Base-by-base conservation (phyloP, 2,888 invertebrate genomes). In the Eupithecia abbreviata region DNA sequence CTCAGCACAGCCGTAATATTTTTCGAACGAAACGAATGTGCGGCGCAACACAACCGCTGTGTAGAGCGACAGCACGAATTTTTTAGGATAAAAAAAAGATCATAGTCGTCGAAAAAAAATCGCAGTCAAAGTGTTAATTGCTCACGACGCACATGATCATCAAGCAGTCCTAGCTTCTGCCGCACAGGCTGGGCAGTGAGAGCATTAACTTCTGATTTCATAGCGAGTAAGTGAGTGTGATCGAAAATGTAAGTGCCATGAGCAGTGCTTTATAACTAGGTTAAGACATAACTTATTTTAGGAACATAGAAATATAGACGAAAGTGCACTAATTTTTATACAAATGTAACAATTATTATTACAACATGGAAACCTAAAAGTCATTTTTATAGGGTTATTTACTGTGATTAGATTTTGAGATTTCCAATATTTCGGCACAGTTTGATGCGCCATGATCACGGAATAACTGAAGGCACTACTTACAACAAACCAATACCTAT, bases 231-330 rank as follows among this genome's bases (percentile, higher is more conserved):
- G 85, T 76, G 83, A 81, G 89, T 89, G 91, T 91, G 90, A 91
- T 90, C 69, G 81, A 83, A 84, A 86, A 90, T 83, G 89, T 80
- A 88, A 91, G 93, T 93, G 93, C 93, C 93, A 93, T 93, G 82
- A 79, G 81, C 79, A 88, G 92, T 92, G 93, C 92, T 93, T 92
- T 93, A 91, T 77, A 65, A 51, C 65, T 66, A 69, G 83, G 55
- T 75, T 77, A 80, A 73, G 69, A 74, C 51, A 12, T 75, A 79
- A 75, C 70, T 72, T 71, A 72, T 69, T 41, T 13, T 74, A 74
- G 55, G 7, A 47, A 30, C 66, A 42, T 66, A 66, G 69, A 30
- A 6, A 30, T 4, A 42, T 43, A 51, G 9, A 47, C 0, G 18
- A 41, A 51, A 51, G 30, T 72, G 74, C 77, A 77, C 77, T 77